Evolutionary conservation across 1,140 invertebrate species (phyloP), one percentile per base, ranked within the genome.

Genomic region (Druon quercuslanigerum): DNA sequence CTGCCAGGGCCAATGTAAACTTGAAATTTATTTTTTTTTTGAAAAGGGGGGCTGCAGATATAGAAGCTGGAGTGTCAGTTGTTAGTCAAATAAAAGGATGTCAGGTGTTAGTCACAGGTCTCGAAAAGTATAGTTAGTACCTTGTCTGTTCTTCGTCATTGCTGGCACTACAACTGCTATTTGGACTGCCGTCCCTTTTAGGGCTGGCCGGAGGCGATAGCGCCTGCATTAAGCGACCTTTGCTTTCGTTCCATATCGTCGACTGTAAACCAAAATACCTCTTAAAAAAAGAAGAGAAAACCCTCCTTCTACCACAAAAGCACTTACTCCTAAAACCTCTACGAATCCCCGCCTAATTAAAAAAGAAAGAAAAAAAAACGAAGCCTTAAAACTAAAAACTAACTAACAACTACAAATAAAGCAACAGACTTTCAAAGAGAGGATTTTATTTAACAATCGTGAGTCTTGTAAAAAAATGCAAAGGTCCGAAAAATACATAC

Each of bases 191-290:
- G 51, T 91, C 90, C 52, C 91, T 83, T 79, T 90, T 92, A 2
- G 96, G 96, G 83, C 95, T 96, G 70, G 94, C 94, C 3, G 96
- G 96, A 60, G 97, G 97, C 82, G 96, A 97, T 16, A 98, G 93
- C 11, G 97, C 97, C 91, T 97, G 96, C 91, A 97, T 95, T 56
- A 99, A 92, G 77, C 95, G 94, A 7, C 95, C 96, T 91, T 97
- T 97, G 19, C 96, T 95, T 90, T 98, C 96, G 87, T 97, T 96
- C 96, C 97, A 98, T 85, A 98, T 96, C 83, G 94, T 95, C 60
- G 96, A 95, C 92, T 94, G 86, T 33, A 78, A 86, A 85, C 74
- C 73, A 71, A 75, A 50, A 66, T 7, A 66, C 33, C 33, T 66
- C 33, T 66, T 40, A 78, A 82, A 76, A 72, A 72, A 76, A 76